phyloP scores from a whole-genome alignment of 2,888 invertebrate species.

The Patella pellucida region DNA sequence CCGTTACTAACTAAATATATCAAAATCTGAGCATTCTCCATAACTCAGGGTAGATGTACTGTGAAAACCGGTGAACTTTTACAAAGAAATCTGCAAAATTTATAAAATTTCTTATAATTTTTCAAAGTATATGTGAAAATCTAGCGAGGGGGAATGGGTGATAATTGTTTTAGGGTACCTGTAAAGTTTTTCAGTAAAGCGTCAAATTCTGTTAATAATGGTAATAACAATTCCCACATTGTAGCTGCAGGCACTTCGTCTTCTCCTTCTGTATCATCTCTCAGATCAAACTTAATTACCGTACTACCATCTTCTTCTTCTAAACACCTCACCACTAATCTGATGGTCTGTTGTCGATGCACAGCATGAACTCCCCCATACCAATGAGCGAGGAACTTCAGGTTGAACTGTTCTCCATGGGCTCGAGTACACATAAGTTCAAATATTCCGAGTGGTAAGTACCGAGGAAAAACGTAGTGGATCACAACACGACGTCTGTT shows the following conservation, averaged over 20 bases:
- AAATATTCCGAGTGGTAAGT: constrained; percentile 66
- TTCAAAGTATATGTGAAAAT: no score
- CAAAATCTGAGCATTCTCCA: no score
- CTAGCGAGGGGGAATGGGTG: no score
- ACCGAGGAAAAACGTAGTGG: constrained; percentile 59
- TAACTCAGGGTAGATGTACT: no score
- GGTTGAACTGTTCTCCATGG: constrained; percentile 45
- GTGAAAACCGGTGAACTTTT: no score
- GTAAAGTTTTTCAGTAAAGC: constrained; percentile 55
- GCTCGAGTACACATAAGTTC: constrained; percentile 58
- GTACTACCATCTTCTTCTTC: background rate
- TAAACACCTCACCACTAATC: constrained; percentile 35
- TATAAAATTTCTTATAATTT: no score
- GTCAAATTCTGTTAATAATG: constrained; percentile 63
- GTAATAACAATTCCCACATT: constrained; percentile 64
- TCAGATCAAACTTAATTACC: constrained; percentile 40
- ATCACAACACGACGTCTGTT: constrained; percentile 48
- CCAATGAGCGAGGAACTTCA: constrained; percentile 61
- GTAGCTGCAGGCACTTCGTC: constrained; percentile 46
- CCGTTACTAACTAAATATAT: no score
- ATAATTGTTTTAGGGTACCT: constrained; percentile 42
- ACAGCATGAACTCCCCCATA: constrained; percentile 56
- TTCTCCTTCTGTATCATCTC: constrained; percentile 47
- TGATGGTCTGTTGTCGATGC: constrained; percentile 44
- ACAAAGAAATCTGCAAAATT: no score